phyloP scores from a whole-genome alignment of 2,797 vertebrate species.

The Channa striata region DNA sequence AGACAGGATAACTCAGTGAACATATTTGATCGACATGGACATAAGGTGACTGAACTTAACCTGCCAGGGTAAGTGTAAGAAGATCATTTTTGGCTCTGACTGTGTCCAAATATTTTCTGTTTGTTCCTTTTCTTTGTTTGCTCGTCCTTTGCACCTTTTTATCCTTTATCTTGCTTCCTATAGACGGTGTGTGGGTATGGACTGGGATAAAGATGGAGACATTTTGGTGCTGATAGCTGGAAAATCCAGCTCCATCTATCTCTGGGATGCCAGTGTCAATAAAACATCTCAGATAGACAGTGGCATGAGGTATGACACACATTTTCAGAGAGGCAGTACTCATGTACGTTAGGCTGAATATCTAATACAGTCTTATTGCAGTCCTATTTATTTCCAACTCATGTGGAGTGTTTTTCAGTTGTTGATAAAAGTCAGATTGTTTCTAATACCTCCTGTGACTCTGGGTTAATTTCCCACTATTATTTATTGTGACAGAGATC shows the following conservation, averaged over 20 bases:
- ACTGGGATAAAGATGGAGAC: constrained; percentile 98
- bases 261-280: constrained; percentile 96
- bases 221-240: constrained; percentile 93
- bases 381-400: no score
- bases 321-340: background rate
- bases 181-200: constrained; percentile 89
- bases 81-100: background rate
- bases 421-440: background rate
- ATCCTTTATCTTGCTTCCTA: background rate
- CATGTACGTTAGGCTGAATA: background rate
- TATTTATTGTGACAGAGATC: constrained; percentile 87
- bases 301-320: constrained; percentile 88
- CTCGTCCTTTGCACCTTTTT: background rate
- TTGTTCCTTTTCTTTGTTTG: background rate
- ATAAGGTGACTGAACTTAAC: constrained; percentile 92
- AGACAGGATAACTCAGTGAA: constrained; percentile 92
- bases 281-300: constrained; percentile 94
- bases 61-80: constrained; percentile 89
- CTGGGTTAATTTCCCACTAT: background rate
- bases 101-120: background rate
- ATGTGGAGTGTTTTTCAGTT: background rate
- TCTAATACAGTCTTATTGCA: background rate
- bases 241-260: constrained; percentile 90
- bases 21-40: constrained; percentile 98
- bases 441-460: background rate